Conservation (phyloP, 2,113 vertebrate genomes). For the Ammodytes marinus region DNA sequence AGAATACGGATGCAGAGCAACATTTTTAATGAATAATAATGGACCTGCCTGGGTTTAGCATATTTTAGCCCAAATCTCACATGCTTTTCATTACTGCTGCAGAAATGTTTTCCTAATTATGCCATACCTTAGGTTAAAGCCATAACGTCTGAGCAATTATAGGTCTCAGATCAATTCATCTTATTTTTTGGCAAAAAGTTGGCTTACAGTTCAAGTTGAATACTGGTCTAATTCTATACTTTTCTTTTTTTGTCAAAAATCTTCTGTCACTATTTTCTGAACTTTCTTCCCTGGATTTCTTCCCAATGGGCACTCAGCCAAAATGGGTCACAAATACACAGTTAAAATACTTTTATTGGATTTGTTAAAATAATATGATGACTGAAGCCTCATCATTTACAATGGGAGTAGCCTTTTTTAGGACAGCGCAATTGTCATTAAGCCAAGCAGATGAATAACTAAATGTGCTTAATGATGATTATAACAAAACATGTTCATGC, state of each 20-base stretch:
- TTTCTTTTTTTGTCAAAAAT: neutral
- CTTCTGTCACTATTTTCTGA: neutral
- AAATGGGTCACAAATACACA: neutral
- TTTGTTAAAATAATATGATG: neutral
- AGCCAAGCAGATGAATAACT: neutral
- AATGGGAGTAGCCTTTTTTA: neutral
- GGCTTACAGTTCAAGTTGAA: neutral
- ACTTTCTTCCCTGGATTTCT: neutral
- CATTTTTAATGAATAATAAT: slow-evolving; percentile 18
- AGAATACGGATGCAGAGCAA: slow-evolving; percentile 21
- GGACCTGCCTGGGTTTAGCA: slow-evolving; percentile 1
- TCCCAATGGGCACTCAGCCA: neutral
- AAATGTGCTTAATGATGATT: neutral
- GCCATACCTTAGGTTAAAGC: slow-evolving; percentile 16
- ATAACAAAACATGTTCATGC: neutral
- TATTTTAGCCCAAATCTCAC: slow-evolving; percentile 33
- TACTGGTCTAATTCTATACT: neutral
- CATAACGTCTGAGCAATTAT: slow-evolving; percentile 9
- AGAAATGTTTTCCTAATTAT: slow-evolving; percentile 4
- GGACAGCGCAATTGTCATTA: neutral
- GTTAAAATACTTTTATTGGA: neutral
- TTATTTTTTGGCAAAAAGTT: neutral
- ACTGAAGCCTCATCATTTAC: neutral
- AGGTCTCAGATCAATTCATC: slow-evolving; percentile 20
- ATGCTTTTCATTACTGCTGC: slow-evolving; percentile 36